Evolutionary conservation across 2,113 vertebrate species (phyloP), one percentile per base, ranked within the genome.

Genomic region (Dermatemys mawii): DNA sequence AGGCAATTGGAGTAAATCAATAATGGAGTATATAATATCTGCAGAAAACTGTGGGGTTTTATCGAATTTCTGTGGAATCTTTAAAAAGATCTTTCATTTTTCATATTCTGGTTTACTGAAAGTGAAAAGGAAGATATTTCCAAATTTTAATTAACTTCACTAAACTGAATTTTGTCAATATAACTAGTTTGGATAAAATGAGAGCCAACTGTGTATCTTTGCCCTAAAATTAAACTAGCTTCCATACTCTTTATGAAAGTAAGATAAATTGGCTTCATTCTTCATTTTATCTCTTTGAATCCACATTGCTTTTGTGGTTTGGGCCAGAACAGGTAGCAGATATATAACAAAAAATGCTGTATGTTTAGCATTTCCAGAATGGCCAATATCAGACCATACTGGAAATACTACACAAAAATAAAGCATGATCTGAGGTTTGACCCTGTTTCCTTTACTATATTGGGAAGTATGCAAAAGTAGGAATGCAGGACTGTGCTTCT

Each of bases 341-440:
- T 90, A 70, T 63, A 19, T n/a, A 44, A 57, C 3, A 76, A 55
- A 86, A 50, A 92, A 41, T 1, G 8, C 26, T 89, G 48, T 85
- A 35, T n/a, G 21, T 50, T 38, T 22, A 83, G 29, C n/a, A 44
- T 46, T 29, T 5, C 76, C 50, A 79, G 10, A 22, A 12, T 73
- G 16, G 14, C 79, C 14, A 86, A 24, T 48, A 60, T 2, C 1
- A 41, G 84, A 81, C 26, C 81, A 60, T 48, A 63, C 2, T 53
- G 49, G 67, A 81, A 81, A 81, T 81, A 53, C n/a, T 79, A 29
- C 11, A 16, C 54, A 85, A 55, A 76, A 82, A 79, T 8, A 78
- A 63, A 73, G 21, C 26, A 2, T 19, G 4, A 32, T 7, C 2
- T 1, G 2, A 1, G 1, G 0, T 17, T 90, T 79, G 73, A 51